Base-by-base conservation (phyloP, 2,888 invertebrate species). In the Cantharis rufa region DNA sequence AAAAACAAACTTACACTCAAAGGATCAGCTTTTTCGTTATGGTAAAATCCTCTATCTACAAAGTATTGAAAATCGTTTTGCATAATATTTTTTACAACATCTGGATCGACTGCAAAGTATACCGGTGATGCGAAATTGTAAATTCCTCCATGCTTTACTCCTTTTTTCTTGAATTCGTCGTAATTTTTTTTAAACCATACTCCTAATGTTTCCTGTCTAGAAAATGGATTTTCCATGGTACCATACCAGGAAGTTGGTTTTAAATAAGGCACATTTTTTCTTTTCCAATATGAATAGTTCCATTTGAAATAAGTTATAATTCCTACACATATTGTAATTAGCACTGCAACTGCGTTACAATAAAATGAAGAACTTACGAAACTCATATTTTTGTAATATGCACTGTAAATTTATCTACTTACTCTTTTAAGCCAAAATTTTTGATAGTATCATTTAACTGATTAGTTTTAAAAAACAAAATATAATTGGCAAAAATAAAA, bases 41-140 rank as follows among this genome's bases (percentile, higher is more conserved):
- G 75, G 48, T 84, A 84, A 15, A 84, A 74, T 10, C 86, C 86
- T 18, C 84, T 83, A 74, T 87, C 84, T 10, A 82, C 82, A 76
- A 88, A 88, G 78, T 86, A 80, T 7, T 79, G 75, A 77, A 88
- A 88, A 80, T 88, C 87, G 64, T 84, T 86, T 7, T 84, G 83
- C 70, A 88, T 66, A 11, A 88, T 84, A 18, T 82, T 68, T 74
- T 86, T 86, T n/a, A 88, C 81, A 7, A 87, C 70, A 4, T 84
- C 84, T 10, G 84, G 82, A 80, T 88, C 86, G 3, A 85, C 72
- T 3, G 87, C 83, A 9, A 88, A 72, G 69, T 85, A 85, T 13
- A 79, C 74, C 0, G 87, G 87, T 9, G 72, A 81, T 10, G 75
- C 75, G 2, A 82, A 78, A 21, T 82, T 75, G 74, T 83, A 86